Percentiles rank a stretch among this genome's conserved stretches.
These are phyloP conservation scores for Oithona nana DNA, from an alignment of 2,888 invertebrate genomes.

Conservation along the genomic window DNA sequence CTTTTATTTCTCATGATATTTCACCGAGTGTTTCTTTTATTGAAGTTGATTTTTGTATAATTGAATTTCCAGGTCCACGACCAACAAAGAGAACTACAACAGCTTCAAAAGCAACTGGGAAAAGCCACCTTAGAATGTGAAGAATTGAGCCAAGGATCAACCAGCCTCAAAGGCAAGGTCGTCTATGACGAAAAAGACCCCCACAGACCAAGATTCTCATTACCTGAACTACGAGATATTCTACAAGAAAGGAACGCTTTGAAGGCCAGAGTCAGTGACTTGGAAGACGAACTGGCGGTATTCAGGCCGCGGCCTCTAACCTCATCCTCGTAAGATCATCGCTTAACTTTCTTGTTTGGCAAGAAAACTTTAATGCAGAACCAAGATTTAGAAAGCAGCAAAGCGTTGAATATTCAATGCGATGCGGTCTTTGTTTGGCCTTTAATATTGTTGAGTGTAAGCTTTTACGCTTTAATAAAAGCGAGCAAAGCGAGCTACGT, in stretches of 20 bases:
- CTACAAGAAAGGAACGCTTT: conserved; percentile 79
- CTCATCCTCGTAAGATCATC: neutral
- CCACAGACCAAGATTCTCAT: conserved; percentile 59
- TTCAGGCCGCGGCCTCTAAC: conserved; percentile 36
- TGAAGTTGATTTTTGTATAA: neutral
- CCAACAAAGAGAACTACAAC: conserved; percentile 63
- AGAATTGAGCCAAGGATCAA: conserved; percentile 39
- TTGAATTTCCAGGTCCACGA: conserved; percentile 48
- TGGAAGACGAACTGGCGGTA: conserved; percentile 74
- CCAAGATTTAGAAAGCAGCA: neutral
- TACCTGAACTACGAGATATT: conserved; percentile 63
- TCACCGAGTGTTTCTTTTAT: neutral
- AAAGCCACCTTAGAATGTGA: conserved; percentile 56
- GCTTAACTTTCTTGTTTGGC: neutral
- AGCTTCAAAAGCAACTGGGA: conserved; percentile 43
- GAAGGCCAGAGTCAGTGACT: conserved; percentile 69
- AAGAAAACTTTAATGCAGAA: neutral
- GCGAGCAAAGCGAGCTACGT: no score
- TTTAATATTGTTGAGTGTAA: no score
- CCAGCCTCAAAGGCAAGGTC: conserved; percentile 36
- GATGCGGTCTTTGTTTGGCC: no score
- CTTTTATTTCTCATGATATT: neutral
- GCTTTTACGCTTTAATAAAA: no score
- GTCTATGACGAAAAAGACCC: conserved; percentile 45
- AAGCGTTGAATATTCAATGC: no score